Base-by-base conservation (phyloP, 92 coral and sea anemone genomes). In the Zoanthus solanderi region DNA sequence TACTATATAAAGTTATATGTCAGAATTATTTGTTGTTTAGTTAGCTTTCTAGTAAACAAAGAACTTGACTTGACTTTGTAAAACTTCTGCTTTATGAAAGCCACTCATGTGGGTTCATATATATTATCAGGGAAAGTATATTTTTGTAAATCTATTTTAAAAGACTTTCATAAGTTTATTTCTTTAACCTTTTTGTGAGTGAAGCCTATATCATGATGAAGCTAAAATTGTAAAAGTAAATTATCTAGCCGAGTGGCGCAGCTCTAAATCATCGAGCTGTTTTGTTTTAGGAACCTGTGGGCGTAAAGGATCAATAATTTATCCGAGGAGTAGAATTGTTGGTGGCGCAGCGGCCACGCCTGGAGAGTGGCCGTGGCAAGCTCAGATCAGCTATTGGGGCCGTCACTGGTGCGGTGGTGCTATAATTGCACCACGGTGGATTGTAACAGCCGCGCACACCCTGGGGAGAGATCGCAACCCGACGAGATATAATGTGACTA, bases 281-380 rank as follows among this genome's bases (percentile, higher is more conserved):
- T 50, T 50, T 11, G 56, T 72, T 28, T 1, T 69, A 93, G 95
- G 89, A 29, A 87, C 92, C 12, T 95, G 98, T 71, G 98, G 98
- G 30, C 89, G 83, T 48, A 89, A 89, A 68, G 88, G 89, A 3
- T 60, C 90, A 6, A 66, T 89, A 15, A 76, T 23, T 10, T 92
- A 90, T 34, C 84, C 87, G 73, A 89, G 92, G 72, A 85, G 94
- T 2, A 95, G 94, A 82, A 92, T 95, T 30, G 94, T 91, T 0
- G 93, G 94, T 61, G 98, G 98, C 58, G 79, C 84, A 32, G 61
- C 89, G 12, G 89, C 98, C 61, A 78, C 69, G 28, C 89, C 90
- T n/a, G 98, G 98, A 28, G 92, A 89, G 37, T 95, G 98, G 98
- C 98, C 98, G n/a, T 95, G 98, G 98, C 98, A 95, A 87, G 98